These are phyloP conservation scores for Parauchenoglanis ngamensis DNA, from an alignment of 2,797 vertebrate species.

Conservation along the genomic window DNA sequence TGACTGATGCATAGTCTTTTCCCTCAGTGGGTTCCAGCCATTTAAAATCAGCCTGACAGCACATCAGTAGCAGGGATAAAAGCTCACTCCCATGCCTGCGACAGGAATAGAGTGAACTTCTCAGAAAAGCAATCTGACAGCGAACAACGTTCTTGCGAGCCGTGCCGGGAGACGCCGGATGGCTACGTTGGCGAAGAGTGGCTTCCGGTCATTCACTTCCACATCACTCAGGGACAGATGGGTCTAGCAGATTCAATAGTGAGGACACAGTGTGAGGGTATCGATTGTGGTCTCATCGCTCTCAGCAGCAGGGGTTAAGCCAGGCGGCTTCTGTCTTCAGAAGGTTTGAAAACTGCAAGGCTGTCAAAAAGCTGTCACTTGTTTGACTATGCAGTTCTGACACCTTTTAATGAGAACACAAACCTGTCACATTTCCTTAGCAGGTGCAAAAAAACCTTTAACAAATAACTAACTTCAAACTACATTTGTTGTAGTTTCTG, in stretches of 20 bases:
- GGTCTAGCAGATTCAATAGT: conserved; percentile 27
- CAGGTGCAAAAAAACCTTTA: background rate
- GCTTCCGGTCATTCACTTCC: conserved; percentile 27
- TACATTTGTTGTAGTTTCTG: background rate
- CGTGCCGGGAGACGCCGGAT: conserved; percentile 19
- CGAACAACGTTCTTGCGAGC: conserved; percentile 59
- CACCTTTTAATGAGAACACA: background rate
- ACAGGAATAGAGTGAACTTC: conserved; percentile 62
- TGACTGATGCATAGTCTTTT: conserved; percentile 30
- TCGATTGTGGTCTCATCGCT: conserved; percentile 34
- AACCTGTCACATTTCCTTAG: background rate
- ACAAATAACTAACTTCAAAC: background rate
- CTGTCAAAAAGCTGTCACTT: conserved; percentile 35
- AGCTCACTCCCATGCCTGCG: conserved; percentile 51
- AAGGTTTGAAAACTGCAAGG: conserved; percentile 26
- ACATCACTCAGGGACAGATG: conserved; percentile 17
- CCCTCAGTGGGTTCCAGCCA: conserved; percentile 20
- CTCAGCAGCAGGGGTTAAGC: conserved; percentile 37
- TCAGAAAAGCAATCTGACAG: conserved; percentile 63
- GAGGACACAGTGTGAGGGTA: conserved; percentile 11
- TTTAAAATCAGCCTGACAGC: conserved; percentile 11
- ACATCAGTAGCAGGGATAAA: conserved; percentile 25
- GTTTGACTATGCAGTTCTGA: conserved; percentile 14
- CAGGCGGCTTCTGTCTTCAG: conserved; percentile 23
- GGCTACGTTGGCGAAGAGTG: conserved; percentile 22